Conservation (phyloP, 2,888 invertebrate genomes). For the Dione juno region DNA sequence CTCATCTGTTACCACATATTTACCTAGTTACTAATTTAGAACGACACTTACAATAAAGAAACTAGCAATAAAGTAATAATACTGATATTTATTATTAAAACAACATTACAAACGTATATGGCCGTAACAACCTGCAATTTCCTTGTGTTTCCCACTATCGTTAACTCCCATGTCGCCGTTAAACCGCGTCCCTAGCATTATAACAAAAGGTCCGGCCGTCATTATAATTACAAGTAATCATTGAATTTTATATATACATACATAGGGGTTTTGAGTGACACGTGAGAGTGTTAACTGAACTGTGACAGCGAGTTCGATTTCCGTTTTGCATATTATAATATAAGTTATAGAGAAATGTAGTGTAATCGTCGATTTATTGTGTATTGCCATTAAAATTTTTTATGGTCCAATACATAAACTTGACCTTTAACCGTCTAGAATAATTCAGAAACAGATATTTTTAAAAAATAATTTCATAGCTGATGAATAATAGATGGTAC, state of each 20-base stretch:
- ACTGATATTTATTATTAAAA: slow-evolving; percentile 8
- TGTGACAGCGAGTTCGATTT: neutral
- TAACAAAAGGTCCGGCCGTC: slow-evolving; percentile 55
- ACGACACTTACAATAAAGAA: too few species aligned
- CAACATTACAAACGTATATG: neutral
- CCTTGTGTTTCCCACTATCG: slow-evolving; percentile 19
- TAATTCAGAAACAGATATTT: too few species aligned
- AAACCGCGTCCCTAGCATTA: slow-evolving; percentile 63
- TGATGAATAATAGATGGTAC: too few species aligned
- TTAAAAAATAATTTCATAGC: too few species aligned
- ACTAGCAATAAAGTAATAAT: neutral
- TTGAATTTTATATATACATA: slow-evolving; percentile 66
- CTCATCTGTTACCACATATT: neutral
- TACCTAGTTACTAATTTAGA: neutral
- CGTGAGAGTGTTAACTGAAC: slow-evolving; percentile 11
- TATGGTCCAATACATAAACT: neutral
- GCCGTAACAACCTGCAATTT: slow-evolving; percentile 33
- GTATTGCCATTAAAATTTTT: neutral
- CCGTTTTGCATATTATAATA: slow-evolving; percentile 8
- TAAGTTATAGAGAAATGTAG: neutral
- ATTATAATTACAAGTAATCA: slow-evolving; percentile 68
- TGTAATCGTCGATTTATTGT: neutral
- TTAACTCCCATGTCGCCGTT: slow-evolving; percentile 54
- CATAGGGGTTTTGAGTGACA: slow-evolving; percentile 2
- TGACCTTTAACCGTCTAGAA: too few species aligned